Base-by-base conservation (phyloP, 2,797 vertebrate genomes). In the Liasis olivaceus region DNA sequence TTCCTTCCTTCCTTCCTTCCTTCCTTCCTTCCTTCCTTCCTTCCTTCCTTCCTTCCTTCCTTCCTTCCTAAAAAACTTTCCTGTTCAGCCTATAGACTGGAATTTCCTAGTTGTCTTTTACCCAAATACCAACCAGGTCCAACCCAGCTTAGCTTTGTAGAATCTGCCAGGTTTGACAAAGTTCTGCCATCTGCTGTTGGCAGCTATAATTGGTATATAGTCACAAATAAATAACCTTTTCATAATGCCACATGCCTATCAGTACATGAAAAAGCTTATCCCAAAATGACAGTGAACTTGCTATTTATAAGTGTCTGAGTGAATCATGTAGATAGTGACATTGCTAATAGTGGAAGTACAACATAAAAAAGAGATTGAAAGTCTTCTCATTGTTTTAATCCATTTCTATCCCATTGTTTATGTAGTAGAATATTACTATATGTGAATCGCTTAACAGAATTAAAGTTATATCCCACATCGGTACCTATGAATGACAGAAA, bases 371-470 rank as follows among this genome's bases (percentile, higher is more conserved):
- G 86, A 36, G 51, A 5, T 81, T 58, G 20, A 0, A 36, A 0
- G 0, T 8, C 89, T 94, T 62, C 89, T 12, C 51, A 89, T 69
- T 90, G 90, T 94, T 63, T 62, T 20, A 87, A 90, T 47, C 0
- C 47, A 87, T 63, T 92, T 94, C 85, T 17, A 87, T 14, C 72
- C 22, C 15, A 9, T 90, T 91, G 31, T 94, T 93, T 88, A 31
- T 91, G 56, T 12, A 14, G 72, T 58, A 58, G 17, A 77, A 58
- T 36, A 81, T n/a, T 22, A 42, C 36, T 42, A 42, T 42, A 42
- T 87, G 56, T 88, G 26, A 62, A 90, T 14, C 58, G 6, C 15
- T 86, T 22, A 91, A 94, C 88, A 85, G 91, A 95, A 91, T 89
- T 85, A 72, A 60, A 7, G 62, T 15, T 91, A 62, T 85, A 89